A percentile compares a stretch with the other conserved stretches of the same genome.
Conservation (phyloP, 2,113 vertebrate genomes). For the Apaloderma vittatum region DNA sequence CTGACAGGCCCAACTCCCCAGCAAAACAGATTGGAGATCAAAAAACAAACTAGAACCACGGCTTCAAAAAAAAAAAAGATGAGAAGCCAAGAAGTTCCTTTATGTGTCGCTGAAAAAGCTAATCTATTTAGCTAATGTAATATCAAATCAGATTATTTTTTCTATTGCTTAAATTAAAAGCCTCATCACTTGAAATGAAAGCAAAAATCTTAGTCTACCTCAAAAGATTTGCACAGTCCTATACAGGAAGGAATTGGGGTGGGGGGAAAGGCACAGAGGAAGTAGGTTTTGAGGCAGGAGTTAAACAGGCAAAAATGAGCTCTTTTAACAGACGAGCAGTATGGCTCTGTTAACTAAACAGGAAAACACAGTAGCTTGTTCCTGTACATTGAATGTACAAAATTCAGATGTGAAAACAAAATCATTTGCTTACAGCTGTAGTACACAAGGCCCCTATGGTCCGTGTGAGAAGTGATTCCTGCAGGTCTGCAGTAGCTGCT, state of each 20-base stretch:
- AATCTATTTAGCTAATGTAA: not conserved
- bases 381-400: not conserved
- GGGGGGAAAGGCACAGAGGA: not conserved
- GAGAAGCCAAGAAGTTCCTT: not conserved
- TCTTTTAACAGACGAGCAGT: not conserved
- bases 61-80: not conserved
- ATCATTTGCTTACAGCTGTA: rapidly evolving
- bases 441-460: not conserved
- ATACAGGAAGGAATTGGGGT: not conserved
- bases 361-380: not conserved
- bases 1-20: slow-evolving; percentile 57
- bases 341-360: not conserved
- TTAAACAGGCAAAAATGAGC: not conserved
- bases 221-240: rapidly evolving
- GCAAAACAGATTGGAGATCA: slow-evolving; percentile 48
- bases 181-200: not conserved
- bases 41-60: slow-evolving; percentile 58
- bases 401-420: not conserved
- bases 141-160: not conserved
- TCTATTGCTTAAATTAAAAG: not conserved
- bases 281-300: not conserved
- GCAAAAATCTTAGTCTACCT: not conserved
- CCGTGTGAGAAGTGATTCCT: not conserved
- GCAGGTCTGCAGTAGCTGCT: not conserved
- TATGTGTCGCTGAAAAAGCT: not conserved